A percentile compares a stretch with the other conserved stretches of the same genome.
These are phyloP conservation scores for Aldrovandia affinis DNA, from an alignment of 2,797 vertebrate genomes.

Conservation along the genomic window DNA sequence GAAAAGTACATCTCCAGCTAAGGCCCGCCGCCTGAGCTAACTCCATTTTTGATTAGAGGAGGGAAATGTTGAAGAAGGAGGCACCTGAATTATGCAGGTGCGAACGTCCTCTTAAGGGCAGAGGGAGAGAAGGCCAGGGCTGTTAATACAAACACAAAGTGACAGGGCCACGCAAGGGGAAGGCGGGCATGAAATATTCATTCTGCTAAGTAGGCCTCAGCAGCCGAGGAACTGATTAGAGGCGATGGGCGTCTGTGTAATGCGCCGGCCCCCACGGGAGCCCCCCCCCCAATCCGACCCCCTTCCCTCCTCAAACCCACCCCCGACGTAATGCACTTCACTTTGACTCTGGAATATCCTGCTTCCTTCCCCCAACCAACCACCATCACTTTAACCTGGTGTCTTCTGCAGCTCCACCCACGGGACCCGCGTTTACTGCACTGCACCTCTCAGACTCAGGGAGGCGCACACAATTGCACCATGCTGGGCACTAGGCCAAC, in stretches of 20 bases:
- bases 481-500: neutral
- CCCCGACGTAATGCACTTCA: neutral
- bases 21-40: slow-evolving; percentile 41
- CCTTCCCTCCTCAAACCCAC: too few relatives aligned
- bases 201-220: slow-evolving; percentile 27
- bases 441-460: neutral
- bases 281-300: neutral
- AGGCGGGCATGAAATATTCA: slow-evolving; percentile 65
- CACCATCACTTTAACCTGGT: neutral
- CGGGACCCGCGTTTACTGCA: neutral
- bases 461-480: neutral
- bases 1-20: neutral
- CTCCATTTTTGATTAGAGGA: slow-evolving; percentile 73
- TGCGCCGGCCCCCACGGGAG: neutral
- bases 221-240: slow-evolving; percentile 9
- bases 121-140: slow-evolving; percentile 66
- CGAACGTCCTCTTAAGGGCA: slow-evolving; percentile 47
- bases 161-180: slow-evolving; percentile 68
- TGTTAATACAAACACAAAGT: slow-evolving; percentile 72
- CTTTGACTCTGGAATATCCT: slow-evolving; percentile 9
- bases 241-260: slow-evolving; percentile 22
- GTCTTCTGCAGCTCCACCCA: neutral
- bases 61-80: slow-evolving; percentile 64
- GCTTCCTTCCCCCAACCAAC: neutral
- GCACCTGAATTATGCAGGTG: slow-evolving; percentile 77